phyloP scores from a whole-genome alignment of 2,797 vertebrate genomes.

The Microctenopoma steveboyesi region DNA sequence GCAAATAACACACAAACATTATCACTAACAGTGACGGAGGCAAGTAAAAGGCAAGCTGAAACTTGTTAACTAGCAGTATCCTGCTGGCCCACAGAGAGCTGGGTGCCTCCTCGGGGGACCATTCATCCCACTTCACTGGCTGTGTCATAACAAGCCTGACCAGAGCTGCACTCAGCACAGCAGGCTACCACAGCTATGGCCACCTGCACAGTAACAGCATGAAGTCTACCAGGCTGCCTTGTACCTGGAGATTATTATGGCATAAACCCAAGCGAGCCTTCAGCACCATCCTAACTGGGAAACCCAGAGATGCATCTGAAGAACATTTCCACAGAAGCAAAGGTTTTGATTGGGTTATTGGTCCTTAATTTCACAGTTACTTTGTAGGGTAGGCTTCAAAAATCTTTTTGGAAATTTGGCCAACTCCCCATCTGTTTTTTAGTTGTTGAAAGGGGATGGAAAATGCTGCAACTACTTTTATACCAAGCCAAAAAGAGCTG shows the following conservation, averaged over 20 bases:
- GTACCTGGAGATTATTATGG: constrained; percentile 26
- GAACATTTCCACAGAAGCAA: constrained; percentile 9
- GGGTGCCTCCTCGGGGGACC: constrained; percentile 63
- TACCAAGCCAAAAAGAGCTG: not conserved
- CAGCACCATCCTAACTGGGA: constrained; percentile 1
- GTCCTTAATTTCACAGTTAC: not conserved
- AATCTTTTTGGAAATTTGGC: not conserved
- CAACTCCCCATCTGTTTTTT: not conserved
- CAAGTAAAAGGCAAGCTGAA: constrained; percentile 88
- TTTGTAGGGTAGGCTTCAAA: not conserved
- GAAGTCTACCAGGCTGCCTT: constrained; percentile 43
- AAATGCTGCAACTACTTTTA: not conserved
- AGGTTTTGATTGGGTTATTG: not conserved
- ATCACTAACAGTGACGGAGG: constrained; percentile 74
- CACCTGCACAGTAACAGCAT: constrained; percentile 78
- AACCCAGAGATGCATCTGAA: not conserved
- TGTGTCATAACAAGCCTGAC: constrained; percentile 90
- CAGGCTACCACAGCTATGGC: constrained; percentile 61
- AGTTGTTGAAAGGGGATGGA: not conserved
- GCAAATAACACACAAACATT: constrained; percentile 38
- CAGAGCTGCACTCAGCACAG: constrained; percentile 73
- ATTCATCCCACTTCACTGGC: constrained; percentile 72
- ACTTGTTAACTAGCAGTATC: constrained; percentile 87
- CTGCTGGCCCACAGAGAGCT: constrained; percentile 71
- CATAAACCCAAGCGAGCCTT: constrained; percentile 21